These are phyloP conservation scores for Crenuchus spilurus DNA, from an alignment of 2,797 vertebrate species.

Conservation along the genomic window DNA sequence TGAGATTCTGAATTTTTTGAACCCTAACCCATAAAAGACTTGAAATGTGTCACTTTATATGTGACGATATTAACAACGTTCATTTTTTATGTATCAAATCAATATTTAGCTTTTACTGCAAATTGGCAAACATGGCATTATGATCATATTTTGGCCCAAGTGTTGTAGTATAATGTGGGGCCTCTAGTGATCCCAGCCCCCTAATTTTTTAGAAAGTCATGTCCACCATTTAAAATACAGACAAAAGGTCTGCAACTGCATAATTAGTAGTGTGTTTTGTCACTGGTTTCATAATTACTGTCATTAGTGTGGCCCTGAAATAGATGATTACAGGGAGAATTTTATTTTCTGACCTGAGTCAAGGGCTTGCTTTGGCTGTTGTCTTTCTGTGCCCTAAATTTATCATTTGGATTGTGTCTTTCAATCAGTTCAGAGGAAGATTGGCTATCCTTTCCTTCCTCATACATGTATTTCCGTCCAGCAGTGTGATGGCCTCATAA, in stretches of 20 bases:
- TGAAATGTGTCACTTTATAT: no score
- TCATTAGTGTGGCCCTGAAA: constrained; percentile 48
- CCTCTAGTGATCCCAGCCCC: no score
- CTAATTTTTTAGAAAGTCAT: constrained; percentile 50
- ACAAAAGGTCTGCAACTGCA: background rate
- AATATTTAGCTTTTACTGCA: no score
- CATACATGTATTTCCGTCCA: constrained; percentile 18
- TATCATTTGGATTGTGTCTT: no score
- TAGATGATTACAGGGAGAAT: constrained; percentile 38
- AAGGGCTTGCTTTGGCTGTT: constrained; percentile 16
- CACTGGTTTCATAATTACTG: constrained; percentile 49
- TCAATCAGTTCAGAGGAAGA: constrained; percentile 51
- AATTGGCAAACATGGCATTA: no score
- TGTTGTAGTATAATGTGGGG: no score
- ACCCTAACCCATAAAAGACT: no score
- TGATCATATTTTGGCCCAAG: no score
- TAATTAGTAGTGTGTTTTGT: constrained; percentile 30
- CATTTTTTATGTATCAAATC: no score
- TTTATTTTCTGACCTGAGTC: constrained; percentile 40
- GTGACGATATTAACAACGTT: no score
- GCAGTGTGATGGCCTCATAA: constrained; percentile 48
- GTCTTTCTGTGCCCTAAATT: constrained; percentile 48
- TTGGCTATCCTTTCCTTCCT: background rate
- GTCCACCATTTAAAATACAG: constrained; percentile 47
- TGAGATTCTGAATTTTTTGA: no score